phyloP scores from a whole-genome alignment of 2,888 invertebrate species.

The Crossocerus cetratus region DNA sequence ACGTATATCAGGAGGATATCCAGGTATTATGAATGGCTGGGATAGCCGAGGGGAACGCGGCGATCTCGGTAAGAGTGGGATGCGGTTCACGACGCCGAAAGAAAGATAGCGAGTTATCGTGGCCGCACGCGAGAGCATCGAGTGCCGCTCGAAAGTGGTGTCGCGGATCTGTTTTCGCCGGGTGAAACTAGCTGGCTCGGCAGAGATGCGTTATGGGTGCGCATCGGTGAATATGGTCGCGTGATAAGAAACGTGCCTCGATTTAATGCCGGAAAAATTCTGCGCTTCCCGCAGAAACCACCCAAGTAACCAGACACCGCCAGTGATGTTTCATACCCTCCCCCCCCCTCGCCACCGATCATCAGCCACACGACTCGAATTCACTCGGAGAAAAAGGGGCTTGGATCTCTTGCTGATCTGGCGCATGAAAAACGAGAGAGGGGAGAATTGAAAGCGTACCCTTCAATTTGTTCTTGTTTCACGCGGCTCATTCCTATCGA shows the following conservation, averaged over 20 bases:
- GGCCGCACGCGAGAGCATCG: constrained; percentile 35
- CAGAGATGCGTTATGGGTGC: constrained; percentile 48
- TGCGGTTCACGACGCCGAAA: constrained; percentile 25
- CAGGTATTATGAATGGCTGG: too few species aligned
- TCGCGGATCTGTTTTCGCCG: constrained; percentile 56
- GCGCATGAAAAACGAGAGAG: background rate
- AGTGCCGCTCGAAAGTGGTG: constrained; percentile 46
- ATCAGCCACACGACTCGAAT: constrained; percentile 6
- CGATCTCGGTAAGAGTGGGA: constrained; percentile 16
- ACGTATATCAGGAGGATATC: too few species aligned
- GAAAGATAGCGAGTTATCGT: constrained; percentile 35
- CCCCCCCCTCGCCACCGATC: background rate
- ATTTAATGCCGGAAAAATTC: constrained; percentile 56
- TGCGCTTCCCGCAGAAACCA: constrained; percentile 49
- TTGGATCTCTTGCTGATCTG: background rate
- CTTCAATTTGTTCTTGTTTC: background rate
- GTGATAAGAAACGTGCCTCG: constrained; percentile 60
- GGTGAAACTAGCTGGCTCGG: constrained; percentile 58
- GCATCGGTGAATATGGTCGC: constrained; percentile 51
- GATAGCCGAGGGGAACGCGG: too few species aligned
- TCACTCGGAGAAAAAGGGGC: background rate
- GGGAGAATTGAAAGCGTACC: background rate
- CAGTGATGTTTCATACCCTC: constrained; percentile 27
- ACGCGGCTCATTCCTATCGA: background rate
- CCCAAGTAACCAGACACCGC: constrained; percentile 41